phyloP scores from a whole-genome alignment of 1,140 invertebrate species.

The Macrobrachium nipponense region DNA sequence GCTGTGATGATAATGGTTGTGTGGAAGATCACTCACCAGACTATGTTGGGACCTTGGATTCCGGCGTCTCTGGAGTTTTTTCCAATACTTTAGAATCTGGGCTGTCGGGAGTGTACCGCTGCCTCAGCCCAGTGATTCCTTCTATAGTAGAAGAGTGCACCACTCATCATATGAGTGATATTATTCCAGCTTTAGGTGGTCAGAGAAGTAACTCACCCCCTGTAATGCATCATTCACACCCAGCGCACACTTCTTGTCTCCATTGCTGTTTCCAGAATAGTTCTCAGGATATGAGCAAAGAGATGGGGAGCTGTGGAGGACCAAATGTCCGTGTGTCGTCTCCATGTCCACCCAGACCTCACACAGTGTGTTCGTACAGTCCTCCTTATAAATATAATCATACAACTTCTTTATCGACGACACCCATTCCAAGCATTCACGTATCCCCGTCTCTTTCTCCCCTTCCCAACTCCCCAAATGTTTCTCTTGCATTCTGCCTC shows the following conservation, averaged over 20 bases:
- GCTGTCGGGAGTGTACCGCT: slow-evolving; percentile 55
- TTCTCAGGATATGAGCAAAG: slow-evolving; percentile 27
- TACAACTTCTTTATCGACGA: background rate
- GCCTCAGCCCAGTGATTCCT: slow-evolving; percentile 62
- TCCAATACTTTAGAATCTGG: slow-evolving; percentile 60
- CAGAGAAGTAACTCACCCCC: slow-evolving; percentile 27
- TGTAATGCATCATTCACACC: slow-evolving; percentile 58
- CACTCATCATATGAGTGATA: slow-evolving; percentile 59
- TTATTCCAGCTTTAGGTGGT: slow-evolving; percentile 45
- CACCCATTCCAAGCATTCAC: background rate
- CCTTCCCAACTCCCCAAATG: background rate
- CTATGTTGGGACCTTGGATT: slow-evolving; percentile 57
- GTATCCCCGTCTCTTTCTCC: slow-evolving; percentile 26
- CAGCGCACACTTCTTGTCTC: slow-evolving; percentile 50
- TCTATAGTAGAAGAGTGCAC: slow-evolving; percentile 61
- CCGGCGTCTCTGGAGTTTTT: slow-evolving; percentile 57
- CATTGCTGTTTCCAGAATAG: slow-evolving; percentile 43
- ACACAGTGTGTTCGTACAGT: slow-evolving; percentile 44
- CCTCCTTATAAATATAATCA: slow-evolving; percentile 45
- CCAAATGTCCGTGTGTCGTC: background rate
- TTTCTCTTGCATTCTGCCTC: background rate
- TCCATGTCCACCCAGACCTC: slow-evolving; percentile 34
- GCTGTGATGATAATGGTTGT: slow-evolving; percentile 41
- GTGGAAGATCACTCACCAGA: slow-evolving; percentile 37
- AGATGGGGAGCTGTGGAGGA: background rate